Evolutionary conservation across 2,888 invertebrate species (phyloP).

Genomic region (Villa cingulata): DNA sequence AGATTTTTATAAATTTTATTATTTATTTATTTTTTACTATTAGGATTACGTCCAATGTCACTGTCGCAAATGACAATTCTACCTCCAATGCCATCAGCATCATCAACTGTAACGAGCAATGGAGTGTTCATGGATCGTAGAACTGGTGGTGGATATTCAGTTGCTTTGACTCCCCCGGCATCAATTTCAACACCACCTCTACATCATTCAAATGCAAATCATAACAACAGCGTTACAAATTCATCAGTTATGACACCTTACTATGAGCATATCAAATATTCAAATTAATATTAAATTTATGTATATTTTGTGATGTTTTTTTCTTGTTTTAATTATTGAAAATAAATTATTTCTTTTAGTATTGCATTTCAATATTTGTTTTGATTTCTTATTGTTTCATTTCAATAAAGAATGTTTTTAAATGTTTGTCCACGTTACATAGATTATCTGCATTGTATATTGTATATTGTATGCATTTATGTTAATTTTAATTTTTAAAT

Average conservation of each 20-base stretch:
- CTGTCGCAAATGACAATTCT: conserved; percentile 23
- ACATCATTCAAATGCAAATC: conserved; percentile 13
- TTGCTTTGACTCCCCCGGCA: conserved; percentile 20
- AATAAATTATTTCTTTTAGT: too few species aligned
- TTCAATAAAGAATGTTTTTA: too few species aligned
- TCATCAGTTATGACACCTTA: conserved; percentile 17
- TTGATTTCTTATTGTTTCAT: too few species aligned
- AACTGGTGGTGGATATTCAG: conserved; percentile 28
- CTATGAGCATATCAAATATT: conserved; percentile 29
- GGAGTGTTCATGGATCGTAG: conserved; percentile 29
- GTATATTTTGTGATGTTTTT: too few species aligned
- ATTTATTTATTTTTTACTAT: conserved; percentile 3
- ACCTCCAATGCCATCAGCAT: conserved; percentile 13
- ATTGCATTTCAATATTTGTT: too few species aligned
- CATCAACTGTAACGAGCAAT: conserved; percentile 17
- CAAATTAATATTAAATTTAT: too few species aligned
- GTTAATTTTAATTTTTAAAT: too few species aligned
- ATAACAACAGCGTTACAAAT: conserved; percentile 13
- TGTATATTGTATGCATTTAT: too few species aligned
- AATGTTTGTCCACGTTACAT: too few species aligned
- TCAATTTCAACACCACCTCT: conserved; percentile 20
- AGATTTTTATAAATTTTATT: too few species aligned
- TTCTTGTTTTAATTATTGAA: too few species aligned
- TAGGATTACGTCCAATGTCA: conserved; percentile 29
- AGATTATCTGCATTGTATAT: too few species aligned